Evolutionary conservation across 1,140 invertebrate species (phyloP).

Genomic region (Eueides isabella): DNA sequence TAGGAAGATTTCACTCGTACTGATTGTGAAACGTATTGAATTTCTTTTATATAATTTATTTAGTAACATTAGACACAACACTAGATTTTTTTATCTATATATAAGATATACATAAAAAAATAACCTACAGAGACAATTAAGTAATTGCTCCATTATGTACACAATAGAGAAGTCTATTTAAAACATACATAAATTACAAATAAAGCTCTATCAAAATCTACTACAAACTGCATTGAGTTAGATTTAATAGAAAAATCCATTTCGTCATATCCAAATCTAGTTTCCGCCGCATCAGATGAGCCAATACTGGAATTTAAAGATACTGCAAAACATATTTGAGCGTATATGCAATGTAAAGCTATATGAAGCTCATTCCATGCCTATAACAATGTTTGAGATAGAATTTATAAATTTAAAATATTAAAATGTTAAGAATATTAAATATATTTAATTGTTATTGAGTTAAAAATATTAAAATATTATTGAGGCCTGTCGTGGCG

Average conservation of each 20-base stretch:
- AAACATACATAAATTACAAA: not conserved
- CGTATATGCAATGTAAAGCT: not conserved
- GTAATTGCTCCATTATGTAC: not conserved
- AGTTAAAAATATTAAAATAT: too few species aligned
- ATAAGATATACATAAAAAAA: too few species aligned
- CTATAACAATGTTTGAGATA: not conserved
- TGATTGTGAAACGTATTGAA: too few species aligned
- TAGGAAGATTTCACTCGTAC: too few species aligned
- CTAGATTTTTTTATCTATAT: too few species aligned
- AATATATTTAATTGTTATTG: too few species aligned
- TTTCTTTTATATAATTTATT: too few species aligned
- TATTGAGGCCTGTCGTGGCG: too few species aligned
- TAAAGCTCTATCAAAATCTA: not conserved
- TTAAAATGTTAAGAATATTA: too few species aligned
- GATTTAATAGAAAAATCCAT: constrained; percentile 38
- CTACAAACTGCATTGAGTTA: constrained; percentile 16
- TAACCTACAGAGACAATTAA: not conserved
- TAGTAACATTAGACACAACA: too few species aligned
- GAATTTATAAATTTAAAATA: too few species aligned
- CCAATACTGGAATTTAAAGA: not conserved
- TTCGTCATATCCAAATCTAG: constrained; percentile 27
- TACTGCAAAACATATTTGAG: not conserved
- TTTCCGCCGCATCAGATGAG: constrained; percentile 1
- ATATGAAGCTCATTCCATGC: not conserved
- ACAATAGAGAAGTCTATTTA: not conserved